Base-by-base conservation (phyloP, 2,888 invertebrate species). In the Lacanobia oleracea region DNA sequence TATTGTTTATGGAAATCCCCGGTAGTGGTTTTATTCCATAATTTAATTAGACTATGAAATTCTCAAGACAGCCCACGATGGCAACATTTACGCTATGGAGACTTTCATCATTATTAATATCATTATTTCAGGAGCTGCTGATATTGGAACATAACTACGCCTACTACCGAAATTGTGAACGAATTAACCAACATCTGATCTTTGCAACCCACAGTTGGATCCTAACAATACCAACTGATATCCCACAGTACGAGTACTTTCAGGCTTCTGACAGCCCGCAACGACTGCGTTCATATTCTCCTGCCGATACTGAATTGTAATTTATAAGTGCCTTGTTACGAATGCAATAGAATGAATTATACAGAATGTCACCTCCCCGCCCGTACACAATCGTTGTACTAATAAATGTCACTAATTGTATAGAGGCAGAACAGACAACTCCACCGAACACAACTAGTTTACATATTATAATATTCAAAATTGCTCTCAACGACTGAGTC, bases 381-480 rank as follows among this genome's bases (percentile, higher is more conserved):
- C 75, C 73, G 73, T 72, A 89, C 87, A 91, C 90, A 91, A 92
- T 92, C 88, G 87, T 90, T 92, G 91, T 93, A 92, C 92, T 93
- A 94, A 93, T 94, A 94, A 94, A 93, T 90, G 91, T 93, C 91
- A 93, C 93, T 95, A 95, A 95, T 95, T 95, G 93, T 93, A 90
- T 90, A 88, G 87, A 88, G 88, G 87, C 89, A 88, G 88, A 89
- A 91, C 92, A 92, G 90, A 88, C 88, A 86, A 89, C 85, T 88
- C 88, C 87, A 82, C 87, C 81, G 88, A 90, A 92, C 92, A 90
- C 90, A 90, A 90, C 94, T 93, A 94, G 92, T 95, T 95, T 93
- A 94, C 95, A 94, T 95, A 95, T 93, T 93, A 93, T 94, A 91
- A 94, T 95, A 95, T 94, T 94, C 93, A 94, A 94, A 93, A 94